Conservation (phyloP, 2,113 vertebrate species). For the Xiphias gladius region DNA sequence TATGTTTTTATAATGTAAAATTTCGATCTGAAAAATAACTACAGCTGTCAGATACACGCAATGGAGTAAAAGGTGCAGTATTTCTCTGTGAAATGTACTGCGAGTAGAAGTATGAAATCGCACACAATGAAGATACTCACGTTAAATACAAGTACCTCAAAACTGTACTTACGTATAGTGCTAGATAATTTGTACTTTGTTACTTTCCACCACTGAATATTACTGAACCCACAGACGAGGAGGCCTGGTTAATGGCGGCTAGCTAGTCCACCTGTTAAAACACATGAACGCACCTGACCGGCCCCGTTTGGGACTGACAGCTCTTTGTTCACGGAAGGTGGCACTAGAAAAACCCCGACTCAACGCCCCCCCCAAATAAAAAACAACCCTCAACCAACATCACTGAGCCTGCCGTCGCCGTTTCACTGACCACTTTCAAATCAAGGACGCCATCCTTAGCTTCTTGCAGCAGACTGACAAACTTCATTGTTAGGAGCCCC, state of each 20-base stretch:
- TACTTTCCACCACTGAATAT: not conserved
- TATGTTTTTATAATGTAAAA: not conserved
- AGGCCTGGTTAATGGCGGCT: slow-evolving; percentile 59
- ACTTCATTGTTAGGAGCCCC: slow-evolving; percentile 86
- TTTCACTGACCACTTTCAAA: slow-evolving; percentile 87
- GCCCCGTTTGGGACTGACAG: slow-evolving; percentile 13
- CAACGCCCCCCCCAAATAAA: not conserved
- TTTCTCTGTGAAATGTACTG: no score
- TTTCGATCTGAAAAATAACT: not conserved
- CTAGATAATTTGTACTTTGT: not conserved
- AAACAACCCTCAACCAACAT: not conserved
- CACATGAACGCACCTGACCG: slow-evolving; percentile 70
- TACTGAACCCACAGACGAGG: not conserved
- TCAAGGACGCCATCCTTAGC: slow-evolving; percentile 86
- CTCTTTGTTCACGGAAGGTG: slow-evolving; percentile 61
- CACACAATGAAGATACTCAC: not conserved
- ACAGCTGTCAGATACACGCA: no score
- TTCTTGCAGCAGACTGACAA: slow-evolving; percentile 84
- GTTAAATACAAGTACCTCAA: not conserved
- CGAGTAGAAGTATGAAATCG: not conserved
- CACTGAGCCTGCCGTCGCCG: not conserved
- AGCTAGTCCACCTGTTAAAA: slow-evolving; percentile 57
- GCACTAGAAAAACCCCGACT: not conserved
- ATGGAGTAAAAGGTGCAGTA: not conserved
- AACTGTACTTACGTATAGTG: not conserved